Base-by-base conservation (phyloP, 1,140 invertebrate genomes). In the Bombyx mori region DNA sequence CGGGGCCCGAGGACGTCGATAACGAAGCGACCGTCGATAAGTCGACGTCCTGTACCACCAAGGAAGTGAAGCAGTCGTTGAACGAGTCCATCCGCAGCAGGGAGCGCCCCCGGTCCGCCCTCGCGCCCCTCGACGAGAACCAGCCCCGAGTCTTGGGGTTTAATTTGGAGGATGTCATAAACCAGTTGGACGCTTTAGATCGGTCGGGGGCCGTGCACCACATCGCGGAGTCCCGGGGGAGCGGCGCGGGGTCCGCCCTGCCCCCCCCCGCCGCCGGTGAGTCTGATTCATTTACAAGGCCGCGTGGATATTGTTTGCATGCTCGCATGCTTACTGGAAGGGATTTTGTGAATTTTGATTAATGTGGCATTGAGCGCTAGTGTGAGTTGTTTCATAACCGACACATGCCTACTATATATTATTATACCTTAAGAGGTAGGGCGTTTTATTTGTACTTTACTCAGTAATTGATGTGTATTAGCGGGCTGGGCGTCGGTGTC, bases 211-310 rank as follows among this genome's bases (percentile, higher is more conserved):
- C 82, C 0, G 48, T 63, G 8, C 79, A 82, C 47, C 79, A 82
- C 59, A 61, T 57, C 2, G 58, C 75, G 0, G 75, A 79, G 56
- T 79, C 82, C 0, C 62, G 79, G 0, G 61, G 66, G 6, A 80
- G 75, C 55, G 57, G 49, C 56, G 56, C 8, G 58, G 65, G 22
- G 48, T 67, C 42, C 51, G 62, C 67, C 0, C 69, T 65, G 8
- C 77, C 82, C 9, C 82, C 82, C 22, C 75, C 79, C 7, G 79
- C 80, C 51, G 79, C 78, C 18, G 82, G 82, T 85, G 49, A 73
- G 74, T 65, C 43, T 42, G 71, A 73, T 52, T 35, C 26, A 35
- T 35, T 35, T 35, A 35, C 26, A 35, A 35, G 4, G 26, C 26
- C 26, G 26, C 26, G 26, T 35, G 26, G 26, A 5, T 35, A 5